Evolutionary conservation across 2,113 vertebrate genomes (phyloP).

Genomic region (Cygnus buccinator): DNA sequence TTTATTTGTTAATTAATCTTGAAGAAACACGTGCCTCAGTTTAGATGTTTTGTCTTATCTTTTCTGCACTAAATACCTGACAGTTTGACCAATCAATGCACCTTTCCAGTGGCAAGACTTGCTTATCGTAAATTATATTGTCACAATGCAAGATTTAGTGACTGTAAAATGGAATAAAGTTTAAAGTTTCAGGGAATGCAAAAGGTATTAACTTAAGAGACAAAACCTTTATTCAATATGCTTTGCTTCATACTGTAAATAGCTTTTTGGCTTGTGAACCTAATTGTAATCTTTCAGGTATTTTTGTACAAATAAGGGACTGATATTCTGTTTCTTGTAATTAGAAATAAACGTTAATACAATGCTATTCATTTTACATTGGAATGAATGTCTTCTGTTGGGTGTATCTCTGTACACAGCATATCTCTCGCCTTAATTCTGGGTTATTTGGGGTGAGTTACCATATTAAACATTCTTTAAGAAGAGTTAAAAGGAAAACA

Average conservation of each 20-base stretch:
- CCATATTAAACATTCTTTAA: not conserved
- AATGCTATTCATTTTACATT: constrained; percentile 83
- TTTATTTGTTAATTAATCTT: constrained; percentile 79
- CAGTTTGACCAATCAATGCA: constrained; percentile 73
- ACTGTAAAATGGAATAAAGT: constrained; percentile 79
- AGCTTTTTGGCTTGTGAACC: constrained; percentile 90
- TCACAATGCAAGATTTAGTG: constrained; percentile 81
- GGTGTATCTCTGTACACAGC: not conserved
- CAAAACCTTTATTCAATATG: constrained; percentile 86
- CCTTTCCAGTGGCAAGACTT: constrained; percentile 72
- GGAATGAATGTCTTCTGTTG: constrained; percentile 55
- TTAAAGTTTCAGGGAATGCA: constrained; percentile 87
- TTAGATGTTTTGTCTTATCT: constrained; percentile 80
- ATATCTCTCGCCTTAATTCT: not conserved
- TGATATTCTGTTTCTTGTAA: constrained; percentile 98
- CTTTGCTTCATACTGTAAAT: constrained; percentile 92
- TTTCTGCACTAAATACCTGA: constrained; percentile 82
- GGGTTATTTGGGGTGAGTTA: not conserved
- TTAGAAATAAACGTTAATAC: constrained; percentile 98
- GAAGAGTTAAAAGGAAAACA: not conserved
- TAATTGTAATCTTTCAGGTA: constrained; percentile 98
- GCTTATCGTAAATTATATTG: constrained; percentile 77
- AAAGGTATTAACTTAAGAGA: constrained; percentile 84
- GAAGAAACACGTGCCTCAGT: constrained; percentile 85
- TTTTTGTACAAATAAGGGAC: constrained; percentile 99